phyloP scores from a whole-genome alignment of 2,797 vertebrate genomes.

The Coranthus polyacanthus region DNA sequence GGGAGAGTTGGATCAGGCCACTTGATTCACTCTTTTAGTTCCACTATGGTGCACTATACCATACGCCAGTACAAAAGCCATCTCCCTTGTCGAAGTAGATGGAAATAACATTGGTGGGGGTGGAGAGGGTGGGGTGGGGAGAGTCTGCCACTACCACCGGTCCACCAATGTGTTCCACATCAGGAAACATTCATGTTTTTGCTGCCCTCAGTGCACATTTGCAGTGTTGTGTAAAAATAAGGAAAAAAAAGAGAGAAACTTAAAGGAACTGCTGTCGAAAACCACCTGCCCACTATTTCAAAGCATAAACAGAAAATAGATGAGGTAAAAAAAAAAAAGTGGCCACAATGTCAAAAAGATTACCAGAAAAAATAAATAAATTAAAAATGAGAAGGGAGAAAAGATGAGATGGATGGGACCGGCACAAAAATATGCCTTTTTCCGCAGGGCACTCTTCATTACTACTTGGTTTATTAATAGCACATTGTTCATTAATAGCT shows the following conservation, averaged over 20 bases:
- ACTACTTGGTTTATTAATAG: too few relatives aligned
- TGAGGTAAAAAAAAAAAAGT: constrained; percentile 44
- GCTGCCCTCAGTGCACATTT: constrained; percentile 70
- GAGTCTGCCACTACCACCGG: constrained; percentile 18
- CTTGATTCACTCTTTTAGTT: constrained; percentile 84
- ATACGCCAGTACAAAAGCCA: constrained; percentile 68
- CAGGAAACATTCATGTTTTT: constrained; percentile 70
- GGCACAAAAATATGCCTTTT: too few relatives aligned
- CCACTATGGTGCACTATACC: constrained; percentile 72
- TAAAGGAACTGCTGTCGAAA: constrained; percentile 34
- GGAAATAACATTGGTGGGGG: constrained; percentile 64
- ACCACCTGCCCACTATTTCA: constrained; percentile 9
- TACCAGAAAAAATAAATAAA: constrained; percentile 3
- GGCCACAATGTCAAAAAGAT: constrained; percentile 27
- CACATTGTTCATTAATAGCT: too few relatives aligned
- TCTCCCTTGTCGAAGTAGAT: constrained; percentile 68
- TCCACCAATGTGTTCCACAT: constrained; percentile 71
- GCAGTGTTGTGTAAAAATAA: constrained; percentile 69
- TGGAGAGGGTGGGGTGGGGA: background rate
- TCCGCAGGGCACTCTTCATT: too few relatives aligned
- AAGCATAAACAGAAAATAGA: constrained; percentile 28
- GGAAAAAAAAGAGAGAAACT: constrained; percentile 46
- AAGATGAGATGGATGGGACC: too few relatives aligned
- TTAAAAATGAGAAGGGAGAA: background rate
- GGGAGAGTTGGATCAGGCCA: constrained; percentile 81